Base-by-base conservation (phyloP, 2,797 vertebrate species). In the Amniataba percoides region DNA sequence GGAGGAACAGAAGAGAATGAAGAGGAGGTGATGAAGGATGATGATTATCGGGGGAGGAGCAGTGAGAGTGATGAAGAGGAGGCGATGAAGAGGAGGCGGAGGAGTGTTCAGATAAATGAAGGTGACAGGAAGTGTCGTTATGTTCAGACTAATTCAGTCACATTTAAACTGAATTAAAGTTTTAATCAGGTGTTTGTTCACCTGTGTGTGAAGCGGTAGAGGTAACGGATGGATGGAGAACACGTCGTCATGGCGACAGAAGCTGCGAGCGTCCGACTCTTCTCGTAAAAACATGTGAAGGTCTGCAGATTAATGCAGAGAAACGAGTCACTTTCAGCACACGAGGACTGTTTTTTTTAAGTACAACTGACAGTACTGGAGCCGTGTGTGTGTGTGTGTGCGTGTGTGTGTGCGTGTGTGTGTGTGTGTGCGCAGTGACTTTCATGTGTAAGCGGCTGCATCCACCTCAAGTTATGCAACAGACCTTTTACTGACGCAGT, bases 391-490 rank as follows among this genome's bases (percentile, higher is more conserved):
- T 39, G 27, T 46, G 70, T 3, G 40, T 27, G 43, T 42, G 60
- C 51, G 43, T 42, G 67, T 48, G 69, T 19, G 63, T 56, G 77
- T 46, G 42, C 5, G 48, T 23, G 57, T 15, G 74, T 2, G 18
- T 9, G 25, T 10, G 42, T 7, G 60, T 18, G 46, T 16, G 58
- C 3, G 42, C 5, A 18, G 63, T 63, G 58, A 58, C 31, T 72
- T 67, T 46, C 31, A 43, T 56, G 42, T n/a, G 51, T 64, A 25
- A 51, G 72, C 1, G 3, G 15, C 69, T 56, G 59, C 49, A 15
- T 77, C 73, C 77, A 86, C 81, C 63, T 81, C 78, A 9, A 52
- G 64, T 85, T 87, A 85, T 71, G 78, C 55, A 84, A 82, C 77
- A 55, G 73, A 84, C 78, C 73, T 84, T 87, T 80, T 57, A 74